Evolutionary conservation across 2,888 invertebrate genomes (phyloP), one percentile per base, ranked within the genome.

Genomic region (Leucophenga montana): DNA sequence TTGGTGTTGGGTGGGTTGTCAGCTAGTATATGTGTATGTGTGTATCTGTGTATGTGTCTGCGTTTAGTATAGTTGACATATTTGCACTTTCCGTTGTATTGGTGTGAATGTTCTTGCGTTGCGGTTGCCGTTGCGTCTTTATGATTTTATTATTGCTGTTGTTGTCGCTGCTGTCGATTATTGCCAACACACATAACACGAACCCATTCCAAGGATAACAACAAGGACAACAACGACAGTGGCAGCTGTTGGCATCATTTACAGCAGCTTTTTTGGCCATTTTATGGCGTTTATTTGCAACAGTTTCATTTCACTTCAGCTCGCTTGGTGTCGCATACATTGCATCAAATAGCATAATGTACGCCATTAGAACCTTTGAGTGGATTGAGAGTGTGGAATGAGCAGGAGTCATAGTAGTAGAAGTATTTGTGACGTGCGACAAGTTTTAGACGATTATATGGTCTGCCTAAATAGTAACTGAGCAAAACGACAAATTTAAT

Each of bases 211-310:
- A 33, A 33, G 33, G 33, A 3, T 33, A 33, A 1, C 8, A 18
- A 53, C 18, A 53, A 0, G 18, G 16, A 53, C 53, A n/a, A 11
- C 53, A 53, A 8, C 70, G 73, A 75, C 77, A 83, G 79, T 82
- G 84, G 82, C 80, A 80, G 80, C 80, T 80, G 80, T 83, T 80
- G 84, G 80, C 83, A 82, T 83, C 80, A 83, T 80, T 80, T 80
- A 83, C 80, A 80, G 83, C 80, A 82, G 84, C 83, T n/a, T n/a
- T 83, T 83, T 80, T 83, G 83, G 80, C 82, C 80, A 82, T 83
- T 80, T 80, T 80, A 80, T 80, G 82, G 80, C 82, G 82, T 80
- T 80, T 80, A 33, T 53, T 13, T 75, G 80, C 84, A 80, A 80
- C 83, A 80, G 80, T 80, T 80, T 80, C 80, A 83, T 82, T 80